Conservation (phyloP, 2,113 vertebrate species). For the Geothlypis trichas region DNA sequence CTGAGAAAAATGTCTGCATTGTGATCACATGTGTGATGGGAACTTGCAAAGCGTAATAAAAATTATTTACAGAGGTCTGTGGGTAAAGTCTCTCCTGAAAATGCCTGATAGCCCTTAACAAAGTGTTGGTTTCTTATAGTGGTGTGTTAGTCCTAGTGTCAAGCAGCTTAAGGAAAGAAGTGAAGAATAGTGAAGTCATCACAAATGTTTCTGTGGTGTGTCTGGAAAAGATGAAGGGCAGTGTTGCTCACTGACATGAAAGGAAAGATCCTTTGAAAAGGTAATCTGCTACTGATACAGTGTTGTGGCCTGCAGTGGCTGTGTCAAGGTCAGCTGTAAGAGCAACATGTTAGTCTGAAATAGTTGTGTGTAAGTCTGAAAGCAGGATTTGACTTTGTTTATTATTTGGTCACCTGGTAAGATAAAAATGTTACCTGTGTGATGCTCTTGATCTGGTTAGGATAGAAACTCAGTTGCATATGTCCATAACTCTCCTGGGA, state of each 20-base stretch:
- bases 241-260: not conserved
- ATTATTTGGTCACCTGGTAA: not conserved
- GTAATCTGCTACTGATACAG: not conserved
- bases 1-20: not conserved
- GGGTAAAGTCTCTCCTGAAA: slow-evolving; percentile 27
- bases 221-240: not conserved
- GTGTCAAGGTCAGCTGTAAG: not conserved
- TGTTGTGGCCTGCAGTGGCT: not conserved
- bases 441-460: not conserved
- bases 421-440: not conserved
- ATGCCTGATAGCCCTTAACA: not conserved
- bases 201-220: not conserved
- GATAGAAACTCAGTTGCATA: not conserved
- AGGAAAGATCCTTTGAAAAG: not conserved
- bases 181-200: not conserved
- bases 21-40: not conserved
- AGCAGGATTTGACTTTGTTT: not conserved
- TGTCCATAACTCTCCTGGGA: not conserved
- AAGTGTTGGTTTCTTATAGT: not conserved
- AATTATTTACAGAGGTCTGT: not conserved
- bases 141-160: not conserved
- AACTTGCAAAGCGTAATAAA: slow-evolving; percentile 53
- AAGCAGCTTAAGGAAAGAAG: not conserved
- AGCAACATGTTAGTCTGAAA: not conserved
- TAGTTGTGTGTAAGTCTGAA: not conserved